These are phyloP conservation scores for Sapayoa aenigma DNA, from an alignment of 2,113 vertebrate species.

Conservation along the genomic window DNA sequence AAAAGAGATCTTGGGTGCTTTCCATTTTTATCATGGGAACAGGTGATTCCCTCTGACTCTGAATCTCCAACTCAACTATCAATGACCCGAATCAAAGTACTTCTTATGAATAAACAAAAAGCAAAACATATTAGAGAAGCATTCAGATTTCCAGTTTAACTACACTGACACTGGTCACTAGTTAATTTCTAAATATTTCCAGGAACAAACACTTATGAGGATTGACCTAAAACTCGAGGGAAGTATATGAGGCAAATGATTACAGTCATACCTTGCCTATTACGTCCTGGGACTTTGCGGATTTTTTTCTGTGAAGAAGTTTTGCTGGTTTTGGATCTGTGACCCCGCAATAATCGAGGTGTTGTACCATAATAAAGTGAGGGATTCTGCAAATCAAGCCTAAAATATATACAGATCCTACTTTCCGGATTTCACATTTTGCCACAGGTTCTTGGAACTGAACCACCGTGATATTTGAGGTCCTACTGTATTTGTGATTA, in stretches of 20 bases:
- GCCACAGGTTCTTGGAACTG: too few relatives aligned
- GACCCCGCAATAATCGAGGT: too few relatives aligned
- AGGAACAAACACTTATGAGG: background rate
- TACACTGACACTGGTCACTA: background rate
- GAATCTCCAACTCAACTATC: background rate
- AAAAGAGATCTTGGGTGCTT: background rate
- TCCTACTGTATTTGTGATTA: background rate
- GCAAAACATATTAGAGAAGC: background rate
- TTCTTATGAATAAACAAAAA: background rate
- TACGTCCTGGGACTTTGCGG: too few relatives aligned
- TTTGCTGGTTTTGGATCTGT: too few relatives aligned
- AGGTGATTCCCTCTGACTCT: background rate
- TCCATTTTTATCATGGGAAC: background rate
- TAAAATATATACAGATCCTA: too few relatives aligned
- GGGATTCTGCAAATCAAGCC: too few relatives aligned
- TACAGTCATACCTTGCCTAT: too few relatives aligned
- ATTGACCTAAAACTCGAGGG: background rate
- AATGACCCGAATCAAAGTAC: background rate
- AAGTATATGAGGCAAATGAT: background rate
- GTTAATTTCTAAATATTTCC: background rate
- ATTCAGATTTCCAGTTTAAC: background rate
- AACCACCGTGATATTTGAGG: too few relatives aligned
- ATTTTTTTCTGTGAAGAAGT: too few relatives aligned
- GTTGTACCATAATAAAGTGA: too few relatives aligned
- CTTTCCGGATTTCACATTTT: too few relatives aligned